Base-by-base conservation (phyloP, 2,888 invertebrate genomes). In the Euzophera pinguis region DNA sequence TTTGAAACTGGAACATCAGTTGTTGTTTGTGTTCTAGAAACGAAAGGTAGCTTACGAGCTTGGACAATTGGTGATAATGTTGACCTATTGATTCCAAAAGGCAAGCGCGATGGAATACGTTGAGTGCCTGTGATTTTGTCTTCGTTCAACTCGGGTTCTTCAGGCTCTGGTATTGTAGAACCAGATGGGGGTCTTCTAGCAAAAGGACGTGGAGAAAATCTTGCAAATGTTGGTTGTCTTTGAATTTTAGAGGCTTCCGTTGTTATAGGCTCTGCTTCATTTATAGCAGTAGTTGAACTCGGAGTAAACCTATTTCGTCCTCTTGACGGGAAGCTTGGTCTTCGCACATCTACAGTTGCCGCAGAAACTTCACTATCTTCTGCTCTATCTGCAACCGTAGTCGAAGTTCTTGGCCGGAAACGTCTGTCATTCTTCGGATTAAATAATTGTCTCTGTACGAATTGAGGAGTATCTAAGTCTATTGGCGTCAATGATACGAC, bases 181-280 rank as follows among this genome's bases (percentile, higher is more conserved):
- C 70, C 55, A 22, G 70, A 32, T 8, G 63, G 50, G 22, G 71
- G 64, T 1, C 70, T 49, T 62, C 82, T 73, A 3, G 79, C 67
- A 61, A 90, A 91, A 8, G 91, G 90, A 37, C 90, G 75, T 10
- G 90, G 90, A 5, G 88, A 72, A 56, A 90, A 90, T 60, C 87
- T 78, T 22, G 83, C 68, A 56, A 90, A 83, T 7, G 80, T 74
- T 6, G 83, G 86, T 32, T 83, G 71, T 63, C 75, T 78, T 58
- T 69, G 73, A 52, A 59, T 68, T 27, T 67, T 39, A 8, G 75
- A 67, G 9, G 75, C 50, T 53, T 76, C 75, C 13, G 77, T 73
- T 10, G 59, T 59, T 35, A 62, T 56, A 29, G 70, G 53, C 39
- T 67, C 67, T 38, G 61, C 60, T 32, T 72, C 57, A 12, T 29